These are phyloP conservation scores for Iguana delicatissima DNA, from an alignment of 2,797 vertebrate species.

Conservation along the genomic window DNA sequence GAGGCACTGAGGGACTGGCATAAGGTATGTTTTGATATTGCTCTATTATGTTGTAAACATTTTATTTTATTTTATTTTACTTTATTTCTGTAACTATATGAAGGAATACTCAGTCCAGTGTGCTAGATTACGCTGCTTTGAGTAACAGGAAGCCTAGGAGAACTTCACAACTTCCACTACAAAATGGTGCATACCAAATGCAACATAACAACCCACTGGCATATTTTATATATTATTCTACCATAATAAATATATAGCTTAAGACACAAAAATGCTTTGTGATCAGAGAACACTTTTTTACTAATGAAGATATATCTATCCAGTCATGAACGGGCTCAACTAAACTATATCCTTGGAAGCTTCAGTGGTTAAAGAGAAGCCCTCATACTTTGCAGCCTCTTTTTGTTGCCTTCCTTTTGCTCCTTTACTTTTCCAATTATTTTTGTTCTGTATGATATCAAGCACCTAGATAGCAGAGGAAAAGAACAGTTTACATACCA, in stretches of 20 bases:
- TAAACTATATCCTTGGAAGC: not conserved
- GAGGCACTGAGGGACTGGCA: constrained; percentile 61
- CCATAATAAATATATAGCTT: constrained; percentile 50
- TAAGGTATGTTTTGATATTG: constrained; percentile 83
- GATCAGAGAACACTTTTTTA: constrained; percentile 52
- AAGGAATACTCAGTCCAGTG: constrained; percentile 66
- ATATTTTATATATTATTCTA: constrained; percentile 57
- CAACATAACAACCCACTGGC: constrained; percentile 52
- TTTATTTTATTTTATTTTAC: constrained; percentile 68
- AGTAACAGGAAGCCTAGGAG: constrained; percentile 61
- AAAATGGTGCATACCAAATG: constrained; percentile 53
- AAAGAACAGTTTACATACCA: not conserved
- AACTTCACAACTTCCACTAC: constrained; percentile 42
- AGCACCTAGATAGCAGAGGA: not conserved
- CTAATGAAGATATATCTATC: constrained; percentile 41
- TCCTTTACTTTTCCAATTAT: not conserved
- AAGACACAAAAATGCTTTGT: constrained; percentile 60
- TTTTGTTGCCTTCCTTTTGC: not conserved
- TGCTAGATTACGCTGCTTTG: constrained; percentile 61
- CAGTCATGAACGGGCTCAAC: constrained; percentile 22
- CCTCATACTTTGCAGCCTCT: not conserved
- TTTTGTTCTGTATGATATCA: not conserved
- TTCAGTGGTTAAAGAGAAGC: not conserved
- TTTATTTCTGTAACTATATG: constrained; percentile 40
- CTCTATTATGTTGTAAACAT: constrained; percentile 82